phyloP scores from a whole-genome alignment of 2,797 vertebrate genomes.

The Pangasius mekongensis region DNA sequence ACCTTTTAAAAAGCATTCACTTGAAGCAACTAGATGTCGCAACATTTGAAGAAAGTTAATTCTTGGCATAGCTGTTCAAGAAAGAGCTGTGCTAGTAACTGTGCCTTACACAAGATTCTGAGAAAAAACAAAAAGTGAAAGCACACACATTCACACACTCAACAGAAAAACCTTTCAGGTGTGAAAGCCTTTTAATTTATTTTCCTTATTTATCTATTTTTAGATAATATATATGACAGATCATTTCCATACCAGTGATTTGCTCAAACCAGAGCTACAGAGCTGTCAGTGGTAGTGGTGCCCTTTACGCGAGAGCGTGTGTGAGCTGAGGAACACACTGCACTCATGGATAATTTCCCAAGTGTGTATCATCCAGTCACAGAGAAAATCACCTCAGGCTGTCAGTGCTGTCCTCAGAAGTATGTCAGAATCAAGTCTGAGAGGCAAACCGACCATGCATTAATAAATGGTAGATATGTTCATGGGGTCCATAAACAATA shows the following conservation, averaged over 20 bases:
- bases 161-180: background rate
- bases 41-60: conserved; percentile 2
- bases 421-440: too few relatives aligned
- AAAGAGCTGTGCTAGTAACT: background rate
- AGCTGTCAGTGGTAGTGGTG: background rate
- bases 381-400: background rate
- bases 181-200: background rate
- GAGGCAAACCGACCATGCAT: background rate
- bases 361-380: background rate
- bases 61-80: background rate
- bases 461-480: background rate
- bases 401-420: background rate
- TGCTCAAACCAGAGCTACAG: background rate
- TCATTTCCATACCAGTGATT: conserved; percentile 5
- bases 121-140: background rate
- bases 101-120: background rate
- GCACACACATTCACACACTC: background rate
- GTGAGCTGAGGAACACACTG: background rate
- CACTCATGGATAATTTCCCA: conserved; percentile 2
- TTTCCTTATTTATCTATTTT: background rate
- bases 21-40: background rate
- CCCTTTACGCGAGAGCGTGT: background rate
- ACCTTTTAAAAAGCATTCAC: background rate
- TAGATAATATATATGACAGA: background rate
- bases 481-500: background rate